Percentiles rank a stretch among this genome's conserved stretches.
Conservation (phyloP, 2,113 vertebrate genomes). For the Cyanoramphus novaezelandiae region DNA sequence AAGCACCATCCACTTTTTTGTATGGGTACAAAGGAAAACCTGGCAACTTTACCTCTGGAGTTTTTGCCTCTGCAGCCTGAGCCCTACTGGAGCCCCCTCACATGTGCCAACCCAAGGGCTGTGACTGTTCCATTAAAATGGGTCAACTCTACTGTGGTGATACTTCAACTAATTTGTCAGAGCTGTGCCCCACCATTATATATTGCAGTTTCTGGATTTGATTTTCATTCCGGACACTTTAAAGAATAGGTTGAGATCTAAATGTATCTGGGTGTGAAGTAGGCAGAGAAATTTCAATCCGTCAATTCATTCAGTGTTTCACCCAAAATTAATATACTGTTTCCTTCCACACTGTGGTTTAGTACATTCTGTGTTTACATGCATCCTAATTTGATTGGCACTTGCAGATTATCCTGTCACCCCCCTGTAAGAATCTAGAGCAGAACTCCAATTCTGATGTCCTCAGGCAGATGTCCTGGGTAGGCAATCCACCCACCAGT, state of each 20-base stretch:
- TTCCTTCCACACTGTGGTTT: background rate
- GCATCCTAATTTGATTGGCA: background rate
- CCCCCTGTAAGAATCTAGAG: background rate
- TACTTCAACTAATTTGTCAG: background rate
- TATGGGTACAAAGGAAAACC: background rate
- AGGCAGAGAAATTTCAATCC: background rate
- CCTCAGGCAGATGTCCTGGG: background rate
- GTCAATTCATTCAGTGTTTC: background rate
- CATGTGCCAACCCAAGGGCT: background rate
- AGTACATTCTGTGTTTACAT: background rate
- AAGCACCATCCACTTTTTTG: background rate
- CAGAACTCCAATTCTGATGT: background rate
- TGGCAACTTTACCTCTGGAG: background rate
- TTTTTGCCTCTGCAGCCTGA: background rate
- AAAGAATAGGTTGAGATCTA: background rate
- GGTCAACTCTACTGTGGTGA: background rate
- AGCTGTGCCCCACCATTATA: background rate
- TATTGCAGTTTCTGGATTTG: background rate
- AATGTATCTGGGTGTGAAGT: background rate
- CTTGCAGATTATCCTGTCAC: background rate
- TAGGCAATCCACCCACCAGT: background rate
- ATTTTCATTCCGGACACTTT: background rate
- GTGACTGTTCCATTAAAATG: background rate
- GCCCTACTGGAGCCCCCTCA: background rate
- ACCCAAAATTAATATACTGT: background rate